Base-by-base conservation (phyloP, 2,113 vertebrate species). In the Campylomormyrus numenius region DNA sequence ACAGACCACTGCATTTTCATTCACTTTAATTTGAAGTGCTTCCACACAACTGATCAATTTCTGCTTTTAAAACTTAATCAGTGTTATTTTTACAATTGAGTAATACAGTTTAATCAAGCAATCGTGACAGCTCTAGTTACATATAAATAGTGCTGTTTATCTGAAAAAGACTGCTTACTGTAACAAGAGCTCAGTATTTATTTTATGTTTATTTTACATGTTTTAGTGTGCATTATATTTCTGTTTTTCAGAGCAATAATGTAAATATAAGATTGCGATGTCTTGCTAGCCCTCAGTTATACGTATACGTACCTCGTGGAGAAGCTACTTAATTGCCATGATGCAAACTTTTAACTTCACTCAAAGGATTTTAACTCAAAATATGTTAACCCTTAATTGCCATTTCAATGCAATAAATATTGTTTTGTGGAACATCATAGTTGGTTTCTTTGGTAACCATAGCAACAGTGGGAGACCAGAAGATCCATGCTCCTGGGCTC, bases 391-490 rank as follows among this genome's bases (percentile, higher is more conserved):
- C 42, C n/a, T 50, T 49, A 46, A 46, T 42, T 42, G 46, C 21
- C 48, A 52, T 46, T n/a, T 86, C 48, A 31, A 5, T 17, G 24
- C 85, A 86, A 50, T 48, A n/a, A 15, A 27, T 9, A 35, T 50
- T 52, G 48, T 49, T 31, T 21, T 87, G 85, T 53, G 27, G n/a
- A 48, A 15, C 27, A 21, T 48, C 8, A n/a, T 49, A 17, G 89
- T 90, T 52, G 24, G 52, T 49, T 66, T 10, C 89, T 85, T 58
- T 35, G 5, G 89, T 90, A 86, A 86, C 83, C 83, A 86, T 62
- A 84, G 80, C 83, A 90, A 90, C 89, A n/a, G 39, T n/a, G 27
- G 24, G 11, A 62, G 83, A 62, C 77, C 21, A 66, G 89, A 21
- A 42, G 53, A 46, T 56, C 21, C 89, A 52, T 49, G 45, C 13